Evolutionary conservation across 1,140 invertebrate species (phyloP), one percentile per base, ranked within the genome.

Genomic region (Zelostemma sp.): DNA sequence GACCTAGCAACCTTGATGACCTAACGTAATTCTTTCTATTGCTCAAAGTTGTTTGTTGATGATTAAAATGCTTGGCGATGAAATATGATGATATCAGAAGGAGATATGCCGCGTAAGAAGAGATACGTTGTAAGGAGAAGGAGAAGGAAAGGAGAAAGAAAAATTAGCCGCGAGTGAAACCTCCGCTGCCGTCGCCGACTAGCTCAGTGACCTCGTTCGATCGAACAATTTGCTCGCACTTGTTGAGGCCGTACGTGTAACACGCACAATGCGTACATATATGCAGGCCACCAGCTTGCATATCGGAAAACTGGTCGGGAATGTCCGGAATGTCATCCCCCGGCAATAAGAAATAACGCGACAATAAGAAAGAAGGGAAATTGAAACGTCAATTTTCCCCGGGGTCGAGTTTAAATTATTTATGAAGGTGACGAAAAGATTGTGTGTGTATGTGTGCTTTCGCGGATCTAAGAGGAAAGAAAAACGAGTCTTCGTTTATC

Each of bases 221-320:
- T 63, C 43, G 55, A 63, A 68, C 66, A 59, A 68, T 68, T 62
- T 62, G 35, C 54, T 47, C 46, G 54, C 45, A 18, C 49, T 59
- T 50, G 55, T 68, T 68, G 66, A 12, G 54, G 28, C 54, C n/a
- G n/a, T n/a, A n/a, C 48, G 53, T 63, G 63, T 56, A 60, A 56
- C 60, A 56, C 63, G 63, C 66, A 68, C 66, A 68, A 68, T 68
- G 55, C 49, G 25, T 4, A n/a, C n/a, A n/a, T n/a, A n/a, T n/a
- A n/a, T n/a, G n/a, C n/a, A n/a, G n/a, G 55, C 55, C 48, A 38
- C 55, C 38, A 54, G 43, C 58, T n/a, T n/a, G n/a, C n/a, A n/a
- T n/a, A n/a, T 68, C 54, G 65, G 65, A 61, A 68, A 68, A 68
- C 65, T 68, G 43, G 65, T 68, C 53, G 53, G 65, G 65, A n/a